Percentiles rank a stretch among this genome's conserved stretches.
Evolutionary conservation across 2,113 vertebrate genomes (phyloP).

Genomic region (Burhinus bistriatus): DNA sequence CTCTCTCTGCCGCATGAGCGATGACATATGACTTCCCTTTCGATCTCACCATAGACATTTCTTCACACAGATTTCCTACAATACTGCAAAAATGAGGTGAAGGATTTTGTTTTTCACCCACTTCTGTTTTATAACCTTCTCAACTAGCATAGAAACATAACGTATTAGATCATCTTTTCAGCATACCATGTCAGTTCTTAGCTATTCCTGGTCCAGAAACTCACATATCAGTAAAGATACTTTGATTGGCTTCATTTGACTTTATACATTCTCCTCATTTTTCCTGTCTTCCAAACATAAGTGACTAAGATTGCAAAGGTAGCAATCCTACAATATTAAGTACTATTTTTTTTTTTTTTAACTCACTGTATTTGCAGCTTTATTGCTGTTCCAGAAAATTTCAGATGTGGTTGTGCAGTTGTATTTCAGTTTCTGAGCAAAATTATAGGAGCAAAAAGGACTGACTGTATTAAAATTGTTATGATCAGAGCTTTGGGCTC

Average conservation of each 20-base stretch:
- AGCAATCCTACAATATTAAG: not conserved
- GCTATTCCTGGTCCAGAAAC: not conserved
- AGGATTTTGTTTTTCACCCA: not conserved
- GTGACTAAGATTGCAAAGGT: not conserved
- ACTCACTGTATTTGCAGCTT: not conserved
- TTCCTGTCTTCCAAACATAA: not conserved
- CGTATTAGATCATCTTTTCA: not conserved
- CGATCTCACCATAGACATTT: not conserved
- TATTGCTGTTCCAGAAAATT: not conserved
- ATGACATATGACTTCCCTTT: not conserved
- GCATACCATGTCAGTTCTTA: fast-evolving
- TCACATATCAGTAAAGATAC: not conserved
- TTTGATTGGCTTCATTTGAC: not conserved
- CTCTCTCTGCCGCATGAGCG: not conserved
- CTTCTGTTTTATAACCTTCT: not conserved
- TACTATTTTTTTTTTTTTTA: not conserved
- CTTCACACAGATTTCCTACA: not conserved
- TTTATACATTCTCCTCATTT: not conserved
- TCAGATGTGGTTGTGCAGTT: not conserved
- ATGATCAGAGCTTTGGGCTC: not conserved
- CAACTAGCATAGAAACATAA: not conserved
- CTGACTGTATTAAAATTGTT: not conserved
- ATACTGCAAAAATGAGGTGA: not conserved
- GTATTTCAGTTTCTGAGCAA: not conserved
- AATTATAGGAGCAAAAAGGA: not conserved